Evolutionary conservation across 2,113 vertebrate species (phyloP), one percentile per base, ranked within the genome.

Genomic region (Dipodomys merriami): DNA sequence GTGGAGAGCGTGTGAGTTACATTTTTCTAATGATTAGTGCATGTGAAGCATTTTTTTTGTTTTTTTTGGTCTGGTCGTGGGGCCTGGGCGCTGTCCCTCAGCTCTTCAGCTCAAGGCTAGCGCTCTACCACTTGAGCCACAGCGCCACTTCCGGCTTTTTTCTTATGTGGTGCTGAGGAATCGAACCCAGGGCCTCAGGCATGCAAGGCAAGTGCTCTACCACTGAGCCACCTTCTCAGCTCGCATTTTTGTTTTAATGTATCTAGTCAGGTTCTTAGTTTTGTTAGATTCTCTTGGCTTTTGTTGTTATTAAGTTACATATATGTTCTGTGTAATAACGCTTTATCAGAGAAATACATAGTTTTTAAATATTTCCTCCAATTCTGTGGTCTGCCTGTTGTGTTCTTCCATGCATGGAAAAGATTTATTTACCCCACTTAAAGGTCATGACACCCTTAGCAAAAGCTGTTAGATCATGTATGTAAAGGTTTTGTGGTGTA

Each of bases 321-420:
- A 77, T 33, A 46, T 72, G 53, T 71, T 94, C 6, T 29, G 62
- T 13, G 23, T 82, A 86, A n/a, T 68, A 79, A 90, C 39, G 30
- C 46, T 67, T 77, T 83, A 71, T 74, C 72, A 35, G 35, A 35
- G 35, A 83, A 30, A 90, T 35, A 69, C n/a, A 46, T 46, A 49
- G 69, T 91, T 88, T 84, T 33, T n/a, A 71, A 69, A 74, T 83
- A 74, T 80, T 82, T 76, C 39, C 82, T 92, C 85, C 39, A 62
- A 64, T 91, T 83, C 83, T 64, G 39, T 49, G 49, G 57, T 57
- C 12, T 86, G 69, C 22, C 8, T 78, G 3, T 85, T 87, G 60
- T 22, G 29, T 68, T 35, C 79, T 64, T 60, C 49, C n/a, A 23
- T 60, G 49, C 25, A 67, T 27, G 71, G 22, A 62, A 33, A 62